Base-by-base conservation (phyloP, 2,113 vertebrate species). In the Dinomys branickii region DNA sequence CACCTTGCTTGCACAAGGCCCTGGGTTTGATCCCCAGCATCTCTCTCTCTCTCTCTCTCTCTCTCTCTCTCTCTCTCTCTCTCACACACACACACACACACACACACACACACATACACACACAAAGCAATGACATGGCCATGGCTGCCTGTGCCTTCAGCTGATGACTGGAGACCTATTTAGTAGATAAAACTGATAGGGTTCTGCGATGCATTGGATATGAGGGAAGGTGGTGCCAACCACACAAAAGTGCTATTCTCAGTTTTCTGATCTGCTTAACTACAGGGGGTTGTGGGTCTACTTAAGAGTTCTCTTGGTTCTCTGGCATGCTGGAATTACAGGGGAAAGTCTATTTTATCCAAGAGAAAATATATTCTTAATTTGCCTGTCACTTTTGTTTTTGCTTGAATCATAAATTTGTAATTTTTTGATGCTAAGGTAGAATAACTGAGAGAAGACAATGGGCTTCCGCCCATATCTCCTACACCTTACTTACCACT, bases 361-460 rank as follows among this genome's bases (percentile, higher is more conserved):
- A 90, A 88, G 83, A 82, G 44, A 69, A 90, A 77, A 78, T 61
- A 22, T 16, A 50, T 4, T 56, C 19, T 88, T 88, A 73, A 83
- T 86, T 88, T 96, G 24, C 20, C 44, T 81, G 14, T 58, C 35
- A 82, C 69, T 80, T 85, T n/a, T 17, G 59, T 85, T 67, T 75
- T 77, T 71, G 35, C 58, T 94, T 94, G 67, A 94, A 82, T 92
- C 12, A 56, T 30, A 90, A 95, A 91, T 92, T 33, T 88, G 20
- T 89, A 84, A 75, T 85, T 91, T 16, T 93, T 88, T 89, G 54
- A 17, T 88, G 84, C 17, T 86, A 84, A 56, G n/a, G 30, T 61
- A 91, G 50, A 35, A 85, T 84, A 94, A 92, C 12, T 75, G 35
- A 56, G 84, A 90, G 52, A 91, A 91, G 35, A 38, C 28, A 80